These are phyloP conservation scores for Pristionchus arcanus DNA, from an alignment of 2,888 invertebrate genomes.

Conservation along the genomic window DNA sequence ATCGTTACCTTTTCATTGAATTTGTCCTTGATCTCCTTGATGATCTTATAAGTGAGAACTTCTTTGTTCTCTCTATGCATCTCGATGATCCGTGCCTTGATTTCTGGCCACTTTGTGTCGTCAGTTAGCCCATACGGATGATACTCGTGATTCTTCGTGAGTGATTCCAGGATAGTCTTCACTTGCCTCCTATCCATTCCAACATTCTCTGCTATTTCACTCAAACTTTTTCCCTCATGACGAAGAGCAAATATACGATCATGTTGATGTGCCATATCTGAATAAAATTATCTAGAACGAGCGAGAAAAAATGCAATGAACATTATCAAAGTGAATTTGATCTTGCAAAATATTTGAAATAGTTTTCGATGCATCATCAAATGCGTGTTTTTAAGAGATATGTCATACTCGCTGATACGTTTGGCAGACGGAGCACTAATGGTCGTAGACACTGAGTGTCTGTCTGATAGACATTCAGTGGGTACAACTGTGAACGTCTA, in stretches of 20 bases:
- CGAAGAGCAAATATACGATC: not conserved
- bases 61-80: not conserved
- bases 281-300: not conserved
- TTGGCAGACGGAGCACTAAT: not conserved
- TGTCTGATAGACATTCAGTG: not conserved
- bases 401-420: not conserved
- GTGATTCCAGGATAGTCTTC: not conserved
- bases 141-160: not conserved
- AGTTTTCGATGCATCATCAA: not conserved
- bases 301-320: not conserved
- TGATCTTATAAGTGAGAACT: not conserved
- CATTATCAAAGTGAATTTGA: not conserved
- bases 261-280: not conserved
- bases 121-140: not conserved
- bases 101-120: not conserved
- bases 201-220: not conserved
- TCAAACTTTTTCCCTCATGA: not conserved
- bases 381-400: not conserved
- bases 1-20: too few species aligned
- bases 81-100: conserved; percentile 6
- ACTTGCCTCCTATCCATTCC: not conserved
- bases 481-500: not conserved
- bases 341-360: conserved; percentile 11
- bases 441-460: not conserved
- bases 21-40: too few species aligned